Conservation (phyloP, 2,888 invertebrate species). For the Epinotia demarniana region DNA sequence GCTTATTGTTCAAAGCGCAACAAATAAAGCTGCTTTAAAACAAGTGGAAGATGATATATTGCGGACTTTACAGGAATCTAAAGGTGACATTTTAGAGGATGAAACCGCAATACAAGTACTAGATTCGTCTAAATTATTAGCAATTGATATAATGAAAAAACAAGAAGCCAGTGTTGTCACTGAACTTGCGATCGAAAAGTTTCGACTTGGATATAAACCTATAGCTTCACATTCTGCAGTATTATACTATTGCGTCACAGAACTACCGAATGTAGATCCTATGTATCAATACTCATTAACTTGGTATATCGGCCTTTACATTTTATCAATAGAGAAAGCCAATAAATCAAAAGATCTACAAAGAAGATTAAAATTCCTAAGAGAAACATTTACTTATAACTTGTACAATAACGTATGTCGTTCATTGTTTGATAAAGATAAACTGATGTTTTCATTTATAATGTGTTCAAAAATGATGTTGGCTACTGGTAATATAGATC, state of each 20-base stretch:
- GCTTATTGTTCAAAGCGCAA: conserved; percentile 90
- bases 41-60: conserved; percentile 96
- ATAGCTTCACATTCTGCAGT: conserved; percentile 92
- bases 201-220: conserved; percentile 89
- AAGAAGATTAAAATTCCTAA: conserved; percentile 88
- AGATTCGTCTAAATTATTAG: conserved; percentile 92
- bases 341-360: conserved; percentile 89
- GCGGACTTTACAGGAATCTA: conserved; percentile 91
- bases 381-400: conserved; percentile 91
- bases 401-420: conserved; percentile 92
- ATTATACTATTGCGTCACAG: conserved; percentile 92
- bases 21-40: conserved; percentile 91
- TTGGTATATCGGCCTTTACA: conserved; percentile 94
- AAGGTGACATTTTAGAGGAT: conserved; percentile 96
- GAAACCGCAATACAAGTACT: conserved; percentile 94
- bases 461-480: conserved; percentile 89
- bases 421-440: conserved; percentile 94
- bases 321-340: conserved; percentile 90
- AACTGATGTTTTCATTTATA: conserved; percentile 92
- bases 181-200: conserved; percentile 90
- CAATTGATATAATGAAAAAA: conserved; percentile 92
- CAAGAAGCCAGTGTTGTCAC: conserved; percentile 91
- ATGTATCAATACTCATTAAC: conserved; percentile 95
- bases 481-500: conserved; percentile 83
- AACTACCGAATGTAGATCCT: conserved; percentile 93